Conservation (phyloP, 2,888 invertebrate genomes). For the Ischnura elegans region DNA sequence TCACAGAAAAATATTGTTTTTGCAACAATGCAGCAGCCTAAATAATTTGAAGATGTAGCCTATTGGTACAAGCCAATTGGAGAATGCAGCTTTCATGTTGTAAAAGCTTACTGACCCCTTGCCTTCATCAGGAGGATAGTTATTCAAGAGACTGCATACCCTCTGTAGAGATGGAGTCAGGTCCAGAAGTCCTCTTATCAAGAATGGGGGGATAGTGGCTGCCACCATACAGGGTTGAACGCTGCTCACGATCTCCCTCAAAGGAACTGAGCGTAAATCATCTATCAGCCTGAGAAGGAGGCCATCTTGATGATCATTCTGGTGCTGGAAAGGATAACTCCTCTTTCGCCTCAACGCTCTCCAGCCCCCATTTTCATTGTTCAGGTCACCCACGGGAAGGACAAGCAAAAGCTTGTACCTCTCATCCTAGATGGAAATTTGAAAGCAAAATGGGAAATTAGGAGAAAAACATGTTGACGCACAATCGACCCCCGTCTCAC, state of each 20-base stretch:
- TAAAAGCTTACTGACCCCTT: no score
- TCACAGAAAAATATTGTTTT: no score
- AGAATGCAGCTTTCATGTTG: no score
- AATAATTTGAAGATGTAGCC: no score
- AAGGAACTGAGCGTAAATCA: constrained; percentile 82
- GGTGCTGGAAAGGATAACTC: constrained; percentile 39
- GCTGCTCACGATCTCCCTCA: constrained; percentile 85
- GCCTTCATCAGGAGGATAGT: no score
- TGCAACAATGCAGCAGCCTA: no score
- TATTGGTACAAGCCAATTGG: no score
- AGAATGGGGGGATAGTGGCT: constrained; percentile 90
- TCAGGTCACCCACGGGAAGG: constrained; percentile 81
- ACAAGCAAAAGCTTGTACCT: constrained; percentile 88
- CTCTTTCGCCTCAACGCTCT: constrained; percentile 3
- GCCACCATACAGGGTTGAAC: constrained; percentile 86
- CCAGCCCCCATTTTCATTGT: constrained; percentile 2
- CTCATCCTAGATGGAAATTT: constrained; percentile 76
- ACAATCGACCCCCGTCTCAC: no score
- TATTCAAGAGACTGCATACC: constrained; percentile 78
- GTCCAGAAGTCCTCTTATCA: constrained; percentile 87
- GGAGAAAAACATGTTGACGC: no score
- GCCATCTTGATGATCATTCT: constrained; percentile 73
- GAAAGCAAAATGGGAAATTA: not conserved
- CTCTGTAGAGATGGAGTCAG: constrained; percentile 90
- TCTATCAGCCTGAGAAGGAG: constrained; percentile 84